Evolutionary conservation across 2,888 invertebrate species (phyloP).

Genomic region (Suillia variegata): DNA sequence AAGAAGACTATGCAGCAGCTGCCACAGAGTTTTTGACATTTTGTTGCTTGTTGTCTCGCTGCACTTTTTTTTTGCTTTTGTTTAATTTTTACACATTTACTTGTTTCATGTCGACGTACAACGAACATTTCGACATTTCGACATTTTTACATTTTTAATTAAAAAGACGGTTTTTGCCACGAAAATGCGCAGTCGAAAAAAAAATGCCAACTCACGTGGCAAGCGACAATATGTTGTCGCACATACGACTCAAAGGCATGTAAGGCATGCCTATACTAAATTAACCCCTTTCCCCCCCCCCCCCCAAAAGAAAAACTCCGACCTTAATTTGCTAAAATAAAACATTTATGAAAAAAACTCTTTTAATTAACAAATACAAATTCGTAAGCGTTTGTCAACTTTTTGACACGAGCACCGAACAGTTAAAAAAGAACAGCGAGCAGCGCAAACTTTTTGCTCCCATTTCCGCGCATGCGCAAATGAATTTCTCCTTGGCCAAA

Average conservation of each 20-base stretch:
- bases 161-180: background rate
- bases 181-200: background rate
- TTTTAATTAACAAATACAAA: too few relatives aligned
- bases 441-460: background rate
- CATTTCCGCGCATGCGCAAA: background rate
- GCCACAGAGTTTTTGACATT: background rate
- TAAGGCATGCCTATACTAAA: too few relatives aligned
- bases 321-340: too few relatives aligned
- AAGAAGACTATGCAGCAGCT: constrained; percentile 2
- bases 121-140: too few relatives aligned
- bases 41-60: background rate
- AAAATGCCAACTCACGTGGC: too few relatives aligned
- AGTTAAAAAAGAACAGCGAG: too few relatives aligned
- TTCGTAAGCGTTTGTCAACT: too few relatives aligned
- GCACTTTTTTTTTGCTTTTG: background rate
- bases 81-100: background rate
- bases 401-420: too few relatives aligned
- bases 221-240: background rate
- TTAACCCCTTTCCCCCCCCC: too few relatives aligned
- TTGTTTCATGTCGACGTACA: background rate
- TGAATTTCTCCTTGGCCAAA: too few relatives aligned
- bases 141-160: constrained; percentile 1
- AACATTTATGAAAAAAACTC: background rate
- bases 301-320: too few relatives aligned
- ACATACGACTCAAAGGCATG: too few relatives aligned